phyloP scores from a whole-genome alignment of 2,888 invertebrate species.

The Machimus rusticus region DNA sequence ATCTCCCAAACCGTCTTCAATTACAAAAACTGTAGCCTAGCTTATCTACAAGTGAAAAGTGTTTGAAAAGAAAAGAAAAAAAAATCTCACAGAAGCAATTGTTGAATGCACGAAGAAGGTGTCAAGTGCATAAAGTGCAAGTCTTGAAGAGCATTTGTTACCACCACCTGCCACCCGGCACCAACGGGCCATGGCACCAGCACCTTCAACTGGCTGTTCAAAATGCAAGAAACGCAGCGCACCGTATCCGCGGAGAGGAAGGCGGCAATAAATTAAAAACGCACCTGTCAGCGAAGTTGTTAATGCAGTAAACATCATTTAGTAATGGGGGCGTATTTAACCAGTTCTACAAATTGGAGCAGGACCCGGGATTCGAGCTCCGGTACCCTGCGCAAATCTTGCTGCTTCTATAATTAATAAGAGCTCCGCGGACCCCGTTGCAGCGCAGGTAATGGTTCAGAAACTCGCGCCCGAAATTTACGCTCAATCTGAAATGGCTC shows the following conservation, averaged over 20 bases:
- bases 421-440: neutral
- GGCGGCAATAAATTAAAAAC: neutral
- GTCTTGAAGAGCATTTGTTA: neutral
- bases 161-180: neutral
- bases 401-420: neutral
- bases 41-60: neutral
- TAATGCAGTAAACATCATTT: neutral
- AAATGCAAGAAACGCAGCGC: neutral
- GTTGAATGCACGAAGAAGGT: neutral
- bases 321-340: neutral
- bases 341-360: neutral
- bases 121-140: neutral
- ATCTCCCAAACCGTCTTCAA: neutral
- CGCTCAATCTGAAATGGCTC: neutral
- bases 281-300: constrained; percentile 8
- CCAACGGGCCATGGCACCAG: neutral
- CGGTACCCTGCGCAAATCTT: neutral
- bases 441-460: neutral
- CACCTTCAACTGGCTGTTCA: neutral
- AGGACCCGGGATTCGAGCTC: neutral
- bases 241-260: neutral
- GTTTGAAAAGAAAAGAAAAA: neutral
- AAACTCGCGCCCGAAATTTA: neutral
- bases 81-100: neutral
- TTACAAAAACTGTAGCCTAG: neutral